Conservation (phyloP, 2,888 invertebrate genomes). For the Rugalucina vietnamica region DNA sequence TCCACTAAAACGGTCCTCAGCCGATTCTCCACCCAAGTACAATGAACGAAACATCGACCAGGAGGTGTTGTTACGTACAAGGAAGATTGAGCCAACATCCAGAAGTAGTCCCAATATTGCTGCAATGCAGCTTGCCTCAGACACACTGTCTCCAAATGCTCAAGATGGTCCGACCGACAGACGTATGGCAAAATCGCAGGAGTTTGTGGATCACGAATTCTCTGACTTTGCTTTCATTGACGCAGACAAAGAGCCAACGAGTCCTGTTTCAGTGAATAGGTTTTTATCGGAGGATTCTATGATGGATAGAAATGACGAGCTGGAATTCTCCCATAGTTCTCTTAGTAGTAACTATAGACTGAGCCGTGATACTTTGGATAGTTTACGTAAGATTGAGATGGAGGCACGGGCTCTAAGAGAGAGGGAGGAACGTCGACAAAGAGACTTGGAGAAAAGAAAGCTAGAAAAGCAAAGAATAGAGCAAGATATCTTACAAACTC, state of each 20-base stretch:
- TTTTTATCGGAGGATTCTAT: constrained; percentile 76
- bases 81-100: constrained; percentile 64
- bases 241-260: constrained; percentile 56
- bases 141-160: constrained; percentile 35
- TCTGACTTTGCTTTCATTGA: constrained; percentile 64
- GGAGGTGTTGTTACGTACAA: constrained; percentile 72
- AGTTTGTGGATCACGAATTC: constrained; percentile 62
- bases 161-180: constrained; percentile 47
- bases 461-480: constrained; percentile 76
- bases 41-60: constrained; percentile 81
- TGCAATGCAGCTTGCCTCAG: constrained; percentile 56
- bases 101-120: constrained; percentile 67
- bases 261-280: constrained; percentile 58
- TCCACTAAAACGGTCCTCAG: constrained; percentile 45
- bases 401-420: constrained; percentile 75
- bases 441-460: constrained; percentile 74
- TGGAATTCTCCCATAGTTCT: constrained; percentile 73
- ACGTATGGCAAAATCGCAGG: constrained; percentile 69
- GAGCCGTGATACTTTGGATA: constrained; percentile 74
- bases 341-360: constrained; percentile 61
- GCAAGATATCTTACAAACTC: constrained; percentile 75
- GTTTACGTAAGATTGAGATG: constrained; percentile 73
- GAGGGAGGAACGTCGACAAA: constrained; percentile 72
- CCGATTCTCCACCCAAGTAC: constrained; percentile 58
- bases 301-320: constrained; percentile 76